phyloP scores from a whole-genome alignment of 2,888 invertebrate genomes.

The Zygaena filipendulae region DNA sequence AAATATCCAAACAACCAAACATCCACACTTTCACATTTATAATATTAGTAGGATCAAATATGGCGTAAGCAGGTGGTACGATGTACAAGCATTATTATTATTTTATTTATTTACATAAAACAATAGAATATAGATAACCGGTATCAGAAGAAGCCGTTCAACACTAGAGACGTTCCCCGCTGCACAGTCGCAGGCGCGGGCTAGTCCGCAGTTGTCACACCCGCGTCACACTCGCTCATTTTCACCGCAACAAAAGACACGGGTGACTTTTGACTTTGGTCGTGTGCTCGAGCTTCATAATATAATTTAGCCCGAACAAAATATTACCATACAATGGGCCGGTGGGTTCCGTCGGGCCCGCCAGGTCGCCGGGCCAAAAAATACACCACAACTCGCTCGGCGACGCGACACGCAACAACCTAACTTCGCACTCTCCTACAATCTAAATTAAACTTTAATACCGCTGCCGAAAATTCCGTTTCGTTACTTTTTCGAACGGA shows the following conservation, averaged over 20 bases:
- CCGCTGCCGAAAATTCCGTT: conserved; percentile 9
- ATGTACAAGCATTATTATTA: too few relatives aligned
- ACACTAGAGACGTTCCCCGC: too few relatives aligned
- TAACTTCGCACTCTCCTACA: conserved; percentile 2
- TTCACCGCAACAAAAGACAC: conserved; percentile 41
- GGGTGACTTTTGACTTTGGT: conserved; percentile 65
- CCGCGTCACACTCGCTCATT: conserved; percentile 25
- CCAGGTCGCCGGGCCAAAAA: conserved; percentile 64
- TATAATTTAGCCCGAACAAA: conserved; percentile 67
- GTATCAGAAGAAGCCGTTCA: too few relatives aligned
- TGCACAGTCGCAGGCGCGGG: too few relatives aligned
- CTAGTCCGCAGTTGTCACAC: too few relatives aligned
- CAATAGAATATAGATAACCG: too few relatives aligned
- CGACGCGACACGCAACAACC: conserved; percentile 21
- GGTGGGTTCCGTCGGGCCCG: conserved; percentile 61
- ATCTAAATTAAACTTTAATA: conserved; percentile 20
- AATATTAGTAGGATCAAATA: too few relatives aligned
- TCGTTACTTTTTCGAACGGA: conserved; percentile 4
- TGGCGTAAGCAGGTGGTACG: too few relatives aligned
- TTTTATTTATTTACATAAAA: too few relatives aligned
- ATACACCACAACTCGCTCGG: conserved; percentile 52
- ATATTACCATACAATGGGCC: conserved; percentile 67
- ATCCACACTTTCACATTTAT: too few relatives aligned
- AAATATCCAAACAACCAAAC: too few relatives aligned
- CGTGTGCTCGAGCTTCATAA: conserved; percentile 62